A percentile compares a stretch with the other conserved stretches of the same genome.
These are phyloP conservation scores for Pseudopodoces humilis DNA, from an alignment of 2,113 vertebrate genomes.

Conservation along the genomic window DNA sequence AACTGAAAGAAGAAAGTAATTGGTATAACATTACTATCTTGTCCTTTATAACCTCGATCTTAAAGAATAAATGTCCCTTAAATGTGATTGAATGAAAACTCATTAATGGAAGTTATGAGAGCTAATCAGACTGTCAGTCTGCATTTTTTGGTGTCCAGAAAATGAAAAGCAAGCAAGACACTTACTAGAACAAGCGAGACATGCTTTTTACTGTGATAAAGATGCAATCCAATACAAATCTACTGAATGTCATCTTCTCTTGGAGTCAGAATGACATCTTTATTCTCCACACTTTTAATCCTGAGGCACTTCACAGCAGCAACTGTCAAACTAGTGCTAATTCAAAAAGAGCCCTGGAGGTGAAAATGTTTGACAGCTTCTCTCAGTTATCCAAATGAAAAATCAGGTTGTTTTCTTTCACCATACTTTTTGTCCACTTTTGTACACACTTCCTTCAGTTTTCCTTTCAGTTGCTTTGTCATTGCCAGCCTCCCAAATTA, in stretches of 20 bases:
- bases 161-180: conserved; percentile 43
- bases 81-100: conserved; percentile 31
- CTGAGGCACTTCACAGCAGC: conserved; percentile 61
- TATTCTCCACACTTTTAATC: conserved; percentile 67
- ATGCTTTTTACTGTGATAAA: conserved; percentile 53
- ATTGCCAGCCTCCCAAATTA: not conserved
- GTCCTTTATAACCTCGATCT: not conserved
- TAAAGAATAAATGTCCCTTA: conserved; percentile 5
- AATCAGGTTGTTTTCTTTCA: conserved; percentile 29
- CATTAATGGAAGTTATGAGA: conserved; percentile 45
- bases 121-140: conserved; percentile 51
- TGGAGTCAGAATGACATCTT: conserved; percentile 65
- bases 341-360: conserved; percentile 63
- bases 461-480: not conserved
- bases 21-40: not conserved
- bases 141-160: conserved; percentile 35
- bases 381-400: conserved; percentile 48
- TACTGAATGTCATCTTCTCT: conserved; percentile 59
- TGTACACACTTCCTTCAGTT: not conserved
- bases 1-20: conserved; percentile 11
- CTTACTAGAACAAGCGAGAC: conserved; percentile 48
- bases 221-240: conserved; percentile 50
- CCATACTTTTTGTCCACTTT: not conserved
- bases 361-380: conserved; percentile 35
- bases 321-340: conserved; percentile 61